phyloP scores from a whole-genome alignment of 2,888 invertebrate species.

The Mylabris sibirica region DNA sequence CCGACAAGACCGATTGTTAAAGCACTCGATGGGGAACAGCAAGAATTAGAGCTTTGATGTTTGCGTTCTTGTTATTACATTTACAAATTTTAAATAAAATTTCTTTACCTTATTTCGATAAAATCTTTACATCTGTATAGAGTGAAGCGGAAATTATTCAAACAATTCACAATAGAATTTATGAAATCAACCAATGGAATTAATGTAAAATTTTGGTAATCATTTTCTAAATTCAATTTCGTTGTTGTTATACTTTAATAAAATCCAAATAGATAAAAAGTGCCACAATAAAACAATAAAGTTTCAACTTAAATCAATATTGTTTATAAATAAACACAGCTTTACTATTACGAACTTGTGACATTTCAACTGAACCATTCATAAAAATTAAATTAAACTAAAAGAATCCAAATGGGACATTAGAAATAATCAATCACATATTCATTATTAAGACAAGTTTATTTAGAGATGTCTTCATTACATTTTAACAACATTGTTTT shows the following conservation, averaged over 20 bases:
- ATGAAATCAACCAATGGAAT: background rate
- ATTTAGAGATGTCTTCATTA: slow-evolving; percentile 34
- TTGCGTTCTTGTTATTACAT: background rate
- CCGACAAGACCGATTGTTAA: slow-evolving; percentile 48
- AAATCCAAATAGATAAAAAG: background rate
- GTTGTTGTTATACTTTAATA: background rate
- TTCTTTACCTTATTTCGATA: too few species aligned
- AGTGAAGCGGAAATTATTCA: background rate
- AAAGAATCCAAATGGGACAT: too few species aligned
- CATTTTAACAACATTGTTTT: slow-evolving; percentile 35
- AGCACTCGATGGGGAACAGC: slow-evolving; percentile 44
- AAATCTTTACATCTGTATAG: too few species aligned
- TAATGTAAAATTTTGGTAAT: background rate
- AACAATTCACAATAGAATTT: background rate
- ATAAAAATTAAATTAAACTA: background rate
- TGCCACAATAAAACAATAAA: background rate
- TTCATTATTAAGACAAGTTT: slow-evolving; percentile 21
- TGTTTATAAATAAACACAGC: too few species aligned
- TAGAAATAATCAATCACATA: too few species aligned
- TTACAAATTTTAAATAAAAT: too few species aligned
- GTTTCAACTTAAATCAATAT: too few species aligned
- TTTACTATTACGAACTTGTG: too few species aligned
- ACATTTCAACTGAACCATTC: background rate
- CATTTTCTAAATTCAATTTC: background rate
- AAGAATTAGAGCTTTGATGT: background rate